phyloP scores from a whole-genome alignment of 1,140 invertebrate species.

The Trinorchestia longiramus region DNA sequence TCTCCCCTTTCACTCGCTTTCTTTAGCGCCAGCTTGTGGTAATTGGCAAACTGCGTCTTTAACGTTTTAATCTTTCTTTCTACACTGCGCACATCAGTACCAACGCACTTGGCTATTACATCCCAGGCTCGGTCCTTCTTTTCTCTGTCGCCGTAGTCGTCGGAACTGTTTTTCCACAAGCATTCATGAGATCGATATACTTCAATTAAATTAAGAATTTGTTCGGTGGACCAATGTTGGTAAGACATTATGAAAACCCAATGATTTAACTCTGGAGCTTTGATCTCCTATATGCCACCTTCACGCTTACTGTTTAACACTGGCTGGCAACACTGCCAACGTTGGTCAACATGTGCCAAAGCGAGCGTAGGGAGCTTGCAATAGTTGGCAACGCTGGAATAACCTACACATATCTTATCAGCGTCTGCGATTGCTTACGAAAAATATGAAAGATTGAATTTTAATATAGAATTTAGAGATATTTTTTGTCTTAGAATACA shows the following conservation, averaged over 20 bases:
- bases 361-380: not conserved
- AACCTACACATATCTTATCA: not conserved
- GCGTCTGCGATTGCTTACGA: not conserved
- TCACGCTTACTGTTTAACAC: not conserved
- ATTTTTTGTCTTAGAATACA: too few species aligned
- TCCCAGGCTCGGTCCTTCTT: slow-evolving; percentile 18
- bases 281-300: not conserved
- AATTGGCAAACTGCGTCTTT: slow-evolving; percentile 38
- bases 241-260: slow-evolving; percentile 12
- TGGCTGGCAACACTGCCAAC: not conserved
- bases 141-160: not conserved
- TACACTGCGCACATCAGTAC: not conserved
- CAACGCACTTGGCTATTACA: slow-evolving; percentile 4
- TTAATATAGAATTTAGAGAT: too few species aligned
- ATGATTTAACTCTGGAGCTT: not conserved
- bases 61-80: slow-evolving; percentile 30
- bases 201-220: slow-evolving; percentile 28
- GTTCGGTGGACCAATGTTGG: slow-evolving; percentile 14
- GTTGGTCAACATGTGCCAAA: slow-evolving; percentile 25
- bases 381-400: not conserved
- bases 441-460: not conserved
- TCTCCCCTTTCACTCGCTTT: slow-evolving; percentile 27
- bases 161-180: slow-evolving; percentile 18
- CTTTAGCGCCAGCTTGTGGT: slow-evolving; percentile 29
- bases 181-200: slow-evolving; percentile 25